Conservation (phyloP, 2,888 invertebrate species). For the Colostygia pectinataria region DNA sequence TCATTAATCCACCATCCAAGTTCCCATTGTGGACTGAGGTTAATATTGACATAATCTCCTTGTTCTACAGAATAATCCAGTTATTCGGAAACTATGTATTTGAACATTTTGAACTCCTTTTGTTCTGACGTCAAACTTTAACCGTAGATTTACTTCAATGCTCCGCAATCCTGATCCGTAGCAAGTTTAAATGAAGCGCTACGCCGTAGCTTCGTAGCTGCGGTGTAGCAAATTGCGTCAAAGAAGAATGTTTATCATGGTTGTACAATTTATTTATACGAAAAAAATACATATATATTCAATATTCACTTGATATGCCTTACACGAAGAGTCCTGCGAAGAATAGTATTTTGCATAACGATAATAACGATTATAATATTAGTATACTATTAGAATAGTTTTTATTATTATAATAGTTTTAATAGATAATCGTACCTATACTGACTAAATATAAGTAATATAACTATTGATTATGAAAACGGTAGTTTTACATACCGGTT, state of each 20-base stretch:
- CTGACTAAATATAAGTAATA: no score
- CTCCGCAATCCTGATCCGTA: conserved; percentile 4
- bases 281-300: no score
- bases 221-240: conserved; percentile 11
- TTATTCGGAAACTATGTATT: conserved; percentile 36
- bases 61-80: conserved; percentile 35
- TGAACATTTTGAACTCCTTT: conserved; percentile 34
- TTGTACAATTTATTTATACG: not conserved
- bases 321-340: no score
- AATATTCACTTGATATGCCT: no score
- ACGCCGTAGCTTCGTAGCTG: no score
- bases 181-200: conserved; percentile 6
- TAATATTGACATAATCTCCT: conserved; percentile 39
- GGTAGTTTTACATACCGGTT: no score
- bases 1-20: conserved; percentile 22
- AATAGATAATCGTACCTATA: no score
- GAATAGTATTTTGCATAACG: no score
- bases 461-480: no score
- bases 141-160: conserved; percentile 3
- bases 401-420: no score
- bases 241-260: not conserved
- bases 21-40: conserved; percentile 32
- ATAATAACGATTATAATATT: no score
- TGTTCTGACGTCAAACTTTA: conserved; percentile 32
- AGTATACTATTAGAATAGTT: no score